Evolutionary conservation across 2,888 invertebrate species (phyloP), one percentile per base, ranked within the genome.

Genomic region (Candidula unifasciata): DNA sequence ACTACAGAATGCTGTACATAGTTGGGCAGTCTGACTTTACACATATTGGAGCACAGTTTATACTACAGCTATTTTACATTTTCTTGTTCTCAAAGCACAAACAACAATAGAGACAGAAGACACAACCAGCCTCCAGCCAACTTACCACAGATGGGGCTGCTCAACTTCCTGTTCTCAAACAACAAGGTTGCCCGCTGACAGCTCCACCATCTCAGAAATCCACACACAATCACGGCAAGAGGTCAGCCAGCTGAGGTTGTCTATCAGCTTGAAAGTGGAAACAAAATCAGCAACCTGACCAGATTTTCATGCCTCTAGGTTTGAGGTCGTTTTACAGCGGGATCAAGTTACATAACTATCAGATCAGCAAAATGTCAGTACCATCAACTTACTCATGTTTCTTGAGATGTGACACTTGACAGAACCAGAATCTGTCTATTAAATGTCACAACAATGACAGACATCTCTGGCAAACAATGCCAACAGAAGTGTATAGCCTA

Each of bases 291-390:
- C 54, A 33, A 3, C 2, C 57, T 57, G 82, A 77, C 83, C 78
- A 83, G 83, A 83, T 71, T 78, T 78, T 83, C 33, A 68, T 76
- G 76, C 64, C 66, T 71, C 16, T 6, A 24, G 21, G 8, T 44
- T n/a, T 5, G 5, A 6, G 5, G n/a, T 6, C 21, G 60, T 60
- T 21, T n/a, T 60, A 3, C 18, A 60, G n/a, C 5, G 21, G n/a
- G 16, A 44, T 44, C 13, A 35, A n/a, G 27, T n/a, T 44, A 73
- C 44, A 73, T 16, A 35, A 24, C 5, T 27, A 16, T 6, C 44
- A 0, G 13, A 44, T 13, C 44, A 60, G 60, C 60, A 60, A n/a
- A 6, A 60, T 60, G n/a, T 60, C 60, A 24, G 21, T 5, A n/a
- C 21, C 5, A 60, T n/a, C 21, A 60, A 60, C 60, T 60, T 60